Conservation (phyloP, 2,797 vertebrate genomes). For the Corythornis leucogaster region DNA sequence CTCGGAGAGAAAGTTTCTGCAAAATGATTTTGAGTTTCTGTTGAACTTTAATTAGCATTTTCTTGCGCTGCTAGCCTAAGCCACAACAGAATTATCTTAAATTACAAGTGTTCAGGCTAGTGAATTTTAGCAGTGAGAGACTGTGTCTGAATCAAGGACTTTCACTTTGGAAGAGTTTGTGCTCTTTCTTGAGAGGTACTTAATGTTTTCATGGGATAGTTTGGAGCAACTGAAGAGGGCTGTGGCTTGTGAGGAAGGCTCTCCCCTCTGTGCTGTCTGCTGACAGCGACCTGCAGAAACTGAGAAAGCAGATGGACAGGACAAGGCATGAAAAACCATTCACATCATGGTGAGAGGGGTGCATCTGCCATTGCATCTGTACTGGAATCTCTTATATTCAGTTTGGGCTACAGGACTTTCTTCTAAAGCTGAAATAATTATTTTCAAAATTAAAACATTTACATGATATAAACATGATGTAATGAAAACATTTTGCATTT, state of each 20-base stretch:
- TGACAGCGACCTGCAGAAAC: not conserved
- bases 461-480: not conserved
- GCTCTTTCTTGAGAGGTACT: too few species aligned
- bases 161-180: too few species aligned
- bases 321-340: not conserved
- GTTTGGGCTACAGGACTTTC: not conserved
- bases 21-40: not conserved
- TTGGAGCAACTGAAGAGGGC: too few species aligned
- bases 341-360: not conserved
- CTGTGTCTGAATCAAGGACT: too few species aligned
- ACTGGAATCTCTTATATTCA: not conserved
- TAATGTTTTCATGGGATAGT: too few species aligned
- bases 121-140: too few species aligned
- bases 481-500: not conserved
- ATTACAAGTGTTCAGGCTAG: too few species aligned
- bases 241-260: too few species aligned
- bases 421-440: not conserved
- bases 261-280: not conserved
- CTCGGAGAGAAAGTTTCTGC: not conserved
- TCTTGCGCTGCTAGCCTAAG: too few species aligned
- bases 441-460: not conserved
- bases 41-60: too few species aligned
- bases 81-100: too few species aligned
- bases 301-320: not conserved
- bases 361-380: not conserved